Evolutionary conservation across 2,797 vertebrate species (phyloP).

Genomic region (Denticeps clupeoides): DNA sequence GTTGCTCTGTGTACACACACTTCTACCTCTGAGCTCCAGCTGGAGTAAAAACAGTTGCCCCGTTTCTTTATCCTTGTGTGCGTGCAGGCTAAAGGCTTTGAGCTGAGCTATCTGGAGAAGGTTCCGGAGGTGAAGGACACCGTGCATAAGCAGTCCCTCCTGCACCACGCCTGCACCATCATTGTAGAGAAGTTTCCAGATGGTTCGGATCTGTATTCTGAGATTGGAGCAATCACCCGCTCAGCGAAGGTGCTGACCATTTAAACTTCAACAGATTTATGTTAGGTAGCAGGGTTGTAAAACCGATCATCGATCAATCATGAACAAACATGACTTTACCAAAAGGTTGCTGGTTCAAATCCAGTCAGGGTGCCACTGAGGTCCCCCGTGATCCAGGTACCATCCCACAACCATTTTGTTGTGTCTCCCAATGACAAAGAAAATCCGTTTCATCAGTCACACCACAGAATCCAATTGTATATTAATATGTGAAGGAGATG

Average conservation of each 20-base stretch:
- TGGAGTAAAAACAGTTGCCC: too few species aligned
- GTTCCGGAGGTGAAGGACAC: slow-evolving; percentile 98
- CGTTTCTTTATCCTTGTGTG: slow-evolving; percentile 2
- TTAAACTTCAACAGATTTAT: neutral
- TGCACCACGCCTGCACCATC: slow-evolving; percentile 86
- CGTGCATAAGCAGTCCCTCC: slow-evolving; percentile 90
- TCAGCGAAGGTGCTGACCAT: slow-evolving; percentile 78
- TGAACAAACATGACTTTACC: too few species aligned
- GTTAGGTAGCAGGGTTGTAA: too few species aligned
- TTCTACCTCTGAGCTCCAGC: slow-evolving; percentile 3
- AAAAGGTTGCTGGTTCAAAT: too few species aligned
- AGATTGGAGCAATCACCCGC: slow-evolving; percentile 89
- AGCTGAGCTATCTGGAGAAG: slow-evolving; percentile 95
- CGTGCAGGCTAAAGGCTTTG: slow-evolving; percentile 88
- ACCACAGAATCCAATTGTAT: too few species aligned
- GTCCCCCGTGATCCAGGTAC: too few species aligned
- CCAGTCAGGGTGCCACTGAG: too few species aligned
- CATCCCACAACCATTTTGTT: too few species aligned
- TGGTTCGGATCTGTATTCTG: slow-evolving; percentile 91
- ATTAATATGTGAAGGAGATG: too few species aligned
- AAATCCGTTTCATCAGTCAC: too few species aligned
- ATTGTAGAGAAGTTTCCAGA: slow-evolving; percentile 95
- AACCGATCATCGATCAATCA: too few species aligned
- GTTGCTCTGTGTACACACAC: slow-evolving; percentile 32
- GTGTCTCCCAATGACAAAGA: too few species aligned